Evolutionary conservation across 2,888 invertebrate genomes (phyloP).

Genomic region (Anticlea derivata): DNA sequence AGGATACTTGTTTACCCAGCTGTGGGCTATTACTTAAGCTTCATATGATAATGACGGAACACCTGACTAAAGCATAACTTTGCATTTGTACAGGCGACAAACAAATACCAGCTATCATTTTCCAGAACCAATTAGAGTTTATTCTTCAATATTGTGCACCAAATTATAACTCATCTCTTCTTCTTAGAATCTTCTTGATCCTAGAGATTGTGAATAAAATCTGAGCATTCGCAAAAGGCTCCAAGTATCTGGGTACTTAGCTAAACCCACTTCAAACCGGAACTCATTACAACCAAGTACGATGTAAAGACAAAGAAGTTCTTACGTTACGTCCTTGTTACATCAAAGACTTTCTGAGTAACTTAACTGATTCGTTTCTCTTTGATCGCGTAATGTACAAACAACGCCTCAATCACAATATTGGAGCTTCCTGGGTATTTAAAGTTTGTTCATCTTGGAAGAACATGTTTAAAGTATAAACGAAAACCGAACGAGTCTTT

Average conservation of each 20-base stretch:
- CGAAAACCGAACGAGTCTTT: not conserved
- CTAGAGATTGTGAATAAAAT: no score
- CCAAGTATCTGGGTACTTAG: not conserved
- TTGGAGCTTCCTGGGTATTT: not conserved
- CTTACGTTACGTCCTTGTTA: slow-evolving; percentile 14
- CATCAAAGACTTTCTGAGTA: slow-evolving; percentile 22
- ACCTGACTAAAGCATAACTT: no score
- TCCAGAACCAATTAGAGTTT: no score
- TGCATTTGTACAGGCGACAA: no score
- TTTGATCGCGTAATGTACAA: slow-evolving; percentile 25
- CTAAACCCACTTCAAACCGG: slow-evolving; percentile 21
- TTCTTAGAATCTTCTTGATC: no score
- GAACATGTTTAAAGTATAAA: not conserved
- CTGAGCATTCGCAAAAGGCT: not conserved
- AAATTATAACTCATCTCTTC: no score
- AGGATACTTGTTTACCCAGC: no score
- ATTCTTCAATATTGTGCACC: no score
- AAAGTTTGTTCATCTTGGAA: not conserved
- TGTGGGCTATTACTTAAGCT: no score
- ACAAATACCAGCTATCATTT: no score
- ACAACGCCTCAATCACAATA: slow-evolving; percentile 13
- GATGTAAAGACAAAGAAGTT: slow-evolving; percentile 23
- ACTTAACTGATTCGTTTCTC: slow-evolving; percentile 28
- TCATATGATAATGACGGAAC: no score
- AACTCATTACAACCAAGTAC: slow-evolving; percentile 24